Evolutionary conservation across 2,113 vertebrate species (phyloP).

Genomic region (Oxygymnocypris stewartii): DNA sequence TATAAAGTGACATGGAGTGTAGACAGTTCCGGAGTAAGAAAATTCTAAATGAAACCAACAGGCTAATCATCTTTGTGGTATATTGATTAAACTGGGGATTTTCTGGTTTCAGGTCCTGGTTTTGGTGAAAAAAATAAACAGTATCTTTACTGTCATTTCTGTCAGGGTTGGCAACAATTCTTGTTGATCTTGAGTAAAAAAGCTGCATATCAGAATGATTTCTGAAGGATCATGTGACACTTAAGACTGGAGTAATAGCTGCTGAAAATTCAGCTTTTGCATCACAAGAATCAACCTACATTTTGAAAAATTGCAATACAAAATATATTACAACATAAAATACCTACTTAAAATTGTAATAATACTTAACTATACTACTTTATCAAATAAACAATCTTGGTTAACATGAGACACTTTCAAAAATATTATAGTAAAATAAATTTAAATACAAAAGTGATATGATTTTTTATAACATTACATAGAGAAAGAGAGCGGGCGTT

Average conservation of each 20-base stretch:
- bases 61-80: background rate
- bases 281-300: background rate
- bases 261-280: background rate
- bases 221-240: background rate
- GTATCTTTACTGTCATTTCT: background rate
- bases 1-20: background rate
- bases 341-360: background rate
- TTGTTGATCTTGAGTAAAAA: background rate
- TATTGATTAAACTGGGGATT: background rate
- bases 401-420: no score
- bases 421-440: no score
- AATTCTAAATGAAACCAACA: background rate
- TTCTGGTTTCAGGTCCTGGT: no score
- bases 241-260: background rate
- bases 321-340: background rate
- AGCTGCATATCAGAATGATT: background rate
- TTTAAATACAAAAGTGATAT: no score
- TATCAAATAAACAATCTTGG: no score
- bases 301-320: background rate
- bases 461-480: no score
- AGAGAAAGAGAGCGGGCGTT: no score
- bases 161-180: background rate
- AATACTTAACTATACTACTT: background rate
- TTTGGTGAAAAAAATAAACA: background rate
- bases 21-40: background rate